A percentile compares a stretch with the other conserved stretches of the same genome.
Conservation (phyloP, 2,797 vertebrate species). For the Microctenopoma stevenorrisi region DNA sequence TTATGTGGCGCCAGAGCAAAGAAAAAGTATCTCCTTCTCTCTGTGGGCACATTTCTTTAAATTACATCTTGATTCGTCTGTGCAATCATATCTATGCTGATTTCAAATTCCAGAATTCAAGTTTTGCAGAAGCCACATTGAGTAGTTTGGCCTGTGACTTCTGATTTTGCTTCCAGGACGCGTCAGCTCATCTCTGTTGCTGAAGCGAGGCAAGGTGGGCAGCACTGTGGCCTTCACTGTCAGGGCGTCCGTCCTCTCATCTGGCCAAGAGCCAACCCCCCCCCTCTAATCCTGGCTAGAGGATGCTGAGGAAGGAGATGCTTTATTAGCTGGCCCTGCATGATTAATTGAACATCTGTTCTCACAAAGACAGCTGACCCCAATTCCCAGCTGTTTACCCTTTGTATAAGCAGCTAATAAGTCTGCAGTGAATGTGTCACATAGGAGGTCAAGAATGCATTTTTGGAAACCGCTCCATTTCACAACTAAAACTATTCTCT, state of each 20-base stretch:
- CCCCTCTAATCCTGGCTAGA: conserved; percentile 46
- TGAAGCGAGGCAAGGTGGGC: conserved; percentile 17
- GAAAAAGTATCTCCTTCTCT: conserved; percentile 28
- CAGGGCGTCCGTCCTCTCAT: conserved; percentile 57
- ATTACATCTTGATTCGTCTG: conserved; percentile 35
- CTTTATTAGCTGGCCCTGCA: conserved; percentile 75
- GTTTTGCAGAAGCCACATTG: conserved; percentile 11
- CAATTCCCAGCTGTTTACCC: conserved; percentile 79
- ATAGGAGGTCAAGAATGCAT: conserved; percentile 47
- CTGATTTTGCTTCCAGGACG: conserved; percentile 27
- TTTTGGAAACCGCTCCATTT: conserved; percentile 36
- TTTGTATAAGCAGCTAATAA: conserved; percentile 75
- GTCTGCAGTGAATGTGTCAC: conserved; percentile 57
- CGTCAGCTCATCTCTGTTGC: conserved; percentile 16
- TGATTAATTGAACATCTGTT: conserved; percentile 85
- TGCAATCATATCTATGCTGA: conserved; percentile 28
- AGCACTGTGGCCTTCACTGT: conserved; percentile 60
- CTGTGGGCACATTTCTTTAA: conserved; percentile 27
- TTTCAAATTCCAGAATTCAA: conserved; percentile 4
- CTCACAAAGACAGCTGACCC: conserved; percentile 73
- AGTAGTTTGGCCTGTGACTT: conserved; percentile 16
- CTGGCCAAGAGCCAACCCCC: conserved; percentile 66
- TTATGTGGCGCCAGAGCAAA: conserved; percentile 31
- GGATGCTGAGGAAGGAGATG: conserved; percentile 70
- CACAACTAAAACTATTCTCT: conserved; percentile 9